Evolutionary conservation across 1,140 invertebrate species (phyloP).

Genomic region (Bombus picipes): DNA sequence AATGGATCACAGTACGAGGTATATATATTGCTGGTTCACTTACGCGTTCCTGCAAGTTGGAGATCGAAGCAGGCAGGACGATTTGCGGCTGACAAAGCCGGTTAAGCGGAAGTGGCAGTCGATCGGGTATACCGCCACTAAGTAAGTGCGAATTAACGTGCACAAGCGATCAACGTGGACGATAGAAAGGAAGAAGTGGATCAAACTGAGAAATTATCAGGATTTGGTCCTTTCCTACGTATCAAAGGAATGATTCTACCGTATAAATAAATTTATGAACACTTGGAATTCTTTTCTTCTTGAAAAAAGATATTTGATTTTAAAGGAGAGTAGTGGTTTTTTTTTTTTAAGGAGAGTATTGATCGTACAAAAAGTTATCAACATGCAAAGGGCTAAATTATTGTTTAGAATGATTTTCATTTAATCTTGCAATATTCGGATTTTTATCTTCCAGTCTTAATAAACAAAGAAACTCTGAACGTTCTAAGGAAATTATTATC

Average conservation of each 20-base stretch:
- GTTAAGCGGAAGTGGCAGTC: conserved; percentile 27
- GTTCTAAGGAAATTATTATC: too few species aligned
- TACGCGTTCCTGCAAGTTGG: conserved; percentile 9
- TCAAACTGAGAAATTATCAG: background rate
- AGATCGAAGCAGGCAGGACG: conserved; percentile 2
- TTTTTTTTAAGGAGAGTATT: too few species aligned
- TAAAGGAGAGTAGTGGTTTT: too few species aligned
- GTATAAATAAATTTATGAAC: background rate
- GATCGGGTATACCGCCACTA: conserved; percentile 7
- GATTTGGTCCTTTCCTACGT: background rate
- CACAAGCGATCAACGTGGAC: background rate
- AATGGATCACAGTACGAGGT: background rate
- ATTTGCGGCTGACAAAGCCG: conserved; percentile 30
- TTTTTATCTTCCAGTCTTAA: too few species aligned
- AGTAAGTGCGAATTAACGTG: conserved; percentile 33
- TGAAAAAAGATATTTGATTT: background rate
- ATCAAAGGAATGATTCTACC: background rate
- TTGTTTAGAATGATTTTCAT: too few species aligned
- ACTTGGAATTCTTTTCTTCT: too few species aligned
- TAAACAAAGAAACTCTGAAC: too few species aligned
- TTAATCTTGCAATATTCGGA: too few species aligned
- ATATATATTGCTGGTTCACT: background rate
- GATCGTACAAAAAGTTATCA: too few species aligned
- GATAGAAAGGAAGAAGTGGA: background rate
- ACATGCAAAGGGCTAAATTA: too few species aligned